Base-by-base conservation (phyloP, 2,888 invertebrate species). In the Scaptomyza polygonia region DNA sequence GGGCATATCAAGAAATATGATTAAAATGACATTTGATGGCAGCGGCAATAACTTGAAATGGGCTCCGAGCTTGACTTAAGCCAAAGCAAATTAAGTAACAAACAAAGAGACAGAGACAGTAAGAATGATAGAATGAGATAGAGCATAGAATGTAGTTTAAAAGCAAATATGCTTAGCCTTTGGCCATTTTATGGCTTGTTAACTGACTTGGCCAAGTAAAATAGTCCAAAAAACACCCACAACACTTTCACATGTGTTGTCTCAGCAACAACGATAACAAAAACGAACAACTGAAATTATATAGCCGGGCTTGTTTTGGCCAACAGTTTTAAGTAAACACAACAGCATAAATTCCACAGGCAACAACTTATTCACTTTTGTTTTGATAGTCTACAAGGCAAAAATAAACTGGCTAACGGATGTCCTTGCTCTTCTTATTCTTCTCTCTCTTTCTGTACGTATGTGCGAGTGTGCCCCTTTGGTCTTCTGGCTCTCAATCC, bases 361-460 rank as follows among this genome's bases (percentile, higher is more conserved):
- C 86, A 85, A 85, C 88, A 81, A 81, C 81, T 81, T 81, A 81
- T 87, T 81, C 86, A 85, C 88, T 82, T 87, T 70, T 77, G 75
- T 68, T 85, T 70, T 76, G 66, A 67, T 76, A 59, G 73, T 74
- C 86, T 77, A 49, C 84, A 86, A 86, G 72, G 79, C 66, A 56
- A 78, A 87, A 85, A 82, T 70, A 85, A 85, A 81, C 88, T 87
- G 64, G 74, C 78, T 56, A 81, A 58, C 56, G 88, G 68, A 85
- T 79, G 62, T 56, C 27, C 29, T 51, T 49, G 12, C 25, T 21
- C 11, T 25, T 11, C 14, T 16, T 0, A 0, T 12, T 11, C 16
- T 16, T 14, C 14, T 45, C 9, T 0, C 3, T 14, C 47, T 29
- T 44, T n/a, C 9, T 27, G 34, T 55, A 27, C 36, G 40, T 64